Evolutionary conservation across 2,113 vertebrate species (phyloP), one percentile per base, ranked within the genome.

Genomic region (Cathartes aura): DNA sequence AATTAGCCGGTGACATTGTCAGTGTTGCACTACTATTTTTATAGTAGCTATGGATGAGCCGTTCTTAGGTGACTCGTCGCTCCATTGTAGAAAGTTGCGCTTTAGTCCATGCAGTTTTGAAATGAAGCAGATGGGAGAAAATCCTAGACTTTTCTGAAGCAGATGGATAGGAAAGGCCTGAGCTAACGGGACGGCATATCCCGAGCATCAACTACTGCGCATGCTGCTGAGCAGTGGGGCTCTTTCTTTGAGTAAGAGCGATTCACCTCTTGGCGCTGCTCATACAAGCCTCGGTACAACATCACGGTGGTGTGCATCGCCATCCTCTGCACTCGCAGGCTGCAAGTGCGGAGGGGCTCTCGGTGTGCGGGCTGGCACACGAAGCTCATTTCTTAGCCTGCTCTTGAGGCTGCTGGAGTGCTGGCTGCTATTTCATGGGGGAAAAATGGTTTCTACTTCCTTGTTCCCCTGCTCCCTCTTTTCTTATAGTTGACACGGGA

Each of bases 181-280:
- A 56, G 27, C 13, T 55, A 38, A 32, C 0, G 1, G 50, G n/a
- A 59, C 42, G 63, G 62, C 56, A 14, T 4, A 30, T 48, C 42
- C 40, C 2, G 2, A 76, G n/a, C 47, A 18, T 40, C 36, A 11
- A 1, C 3, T 55, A 0, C n/a, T 16, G 42, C 0, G 0, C 11
- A 1, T 15, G 18, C 76, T 38, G 53, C 45, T 29, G 71, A 50
- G 75, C 73, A 9, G 30, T 6, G n/a, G 34, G 36, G 48, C 67
- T 67, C 30, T 4, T 9, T 15, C 16, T 75, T 38, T 7, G 17
- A 8, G 21, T 6, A 2, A 9, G 55, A 55, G 32, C 1, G 16
- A 12, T 53, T 58, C 36, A 1, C 20, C 56, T 55, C 22, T 5
- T 5, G 47, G 13, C 30, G 64, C 55, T 66, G 62, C 74, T 64